Evolutionary conservation across 2,113 vertebrate genomes (phyloP), one percentile per base, ranked within the genome.

Genomic region (Thalassoma bifasciatum): DNA sequence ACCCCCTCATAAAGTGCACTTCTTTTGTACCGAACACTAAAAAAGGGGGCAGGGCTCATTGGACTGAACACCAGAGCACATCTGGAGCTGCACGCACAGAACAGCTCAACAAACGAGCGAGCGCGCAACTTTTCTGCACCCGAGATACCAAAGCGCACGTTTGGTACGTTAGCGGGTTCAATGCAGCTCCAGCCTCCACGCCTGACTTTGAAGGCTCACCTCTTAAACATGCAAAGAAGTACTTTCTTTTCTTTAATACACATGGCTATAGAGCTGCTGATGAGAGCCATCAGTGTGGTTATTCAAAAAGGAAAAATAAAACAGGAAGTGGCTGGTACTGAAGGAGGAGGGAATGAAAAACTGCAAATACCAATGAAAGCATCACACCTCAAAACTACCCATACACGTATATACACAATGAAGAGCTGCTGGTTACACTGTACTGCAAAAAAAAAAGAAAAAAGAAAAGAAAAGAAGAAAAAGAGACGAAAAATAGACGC

Each of bases 311-410:
- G 6, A 46, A 7, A 19, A 46, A 46, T 4, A 17, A 72, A 60
- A 63, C n/a, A 12, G 8, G 22, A 46, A 12, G 56, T 60, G 40
- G 26, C 21, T 53, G 23, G 34, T 69, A 49, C 46, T 49, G 17
- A 4, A 44, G 44, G 50, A 59, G 51, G 23, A 79, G 9, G 10
- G 23, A 73, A 65, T 38, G 42, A 57, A 57, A n/a, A 73, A 64
- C 40, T 89, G 86, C 38, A 88, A 88, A 92, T 84, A 92, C 89
- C 94, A 87, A 90, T 92, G 49, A 72, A 93, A 93, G 84, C 89
- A 93, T 93, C 83, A 89, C 84, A 81, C 66, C 46, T 47, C 59
- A 13, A 67, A 53, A 70, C 64, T 71, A 86, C 77, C 89, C 92
- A 90, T 91, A 64, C 24, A 69, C 90, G 94, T 91, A 95, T 92